These are phyloP conservation scores for Pluvianellus socialis DNA, from an alignment of 2,113 vertebrate genomes.

Conservation along the genomic window DNA sequence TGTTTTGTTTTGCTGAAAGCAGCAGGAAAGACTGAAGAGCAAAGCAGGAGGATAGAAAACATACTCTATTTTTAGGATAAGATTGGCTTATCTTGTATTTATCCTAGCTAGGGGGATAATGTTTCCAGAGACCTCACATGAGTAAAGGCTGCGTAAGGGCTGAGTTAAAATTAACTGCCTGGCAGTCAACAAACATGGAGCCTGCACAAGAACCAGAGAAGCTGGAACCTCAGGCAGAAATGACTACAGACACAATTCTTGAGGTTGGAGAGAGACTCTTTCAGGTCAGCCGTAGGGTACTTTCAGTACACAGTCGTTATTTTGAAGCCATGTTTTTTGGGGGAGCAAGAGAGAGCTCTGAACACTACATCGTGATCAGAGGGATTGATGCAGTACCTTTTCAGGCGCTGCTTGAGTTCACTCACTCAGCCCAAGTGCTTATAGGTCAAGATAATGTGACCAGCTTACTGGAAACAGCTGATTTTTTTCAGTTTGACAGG, in stretches of 20 bases:
- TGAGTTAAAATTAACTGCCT: conserved; percentile 18
- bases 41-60: background rate
- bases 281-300: conserved; percentile 75
- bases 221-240: background rate
- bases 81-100: background rate
- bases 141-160: background rate
- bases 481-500: conserved; percentile 82
- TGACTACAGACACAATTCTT: conserved; percentile 63
- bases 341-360: conserved; percentile 75
- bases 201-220: background rate
- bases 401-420: conserved; percentile 76
- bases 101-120: background rate
- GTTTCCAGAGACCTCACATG: background rate
- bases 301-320: conserved; percentile 81
- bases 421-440: conserved; percentile 62
- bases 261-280: conserved; percentile 78
- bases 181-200: conserved; percentile 5
- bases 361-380: conserved; percentile 75
- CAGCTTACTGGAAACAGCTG: conserved; percentile 82
- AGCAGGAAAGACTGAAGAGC: background rate
- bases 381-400: conserved; percentile 76
- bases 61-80: conserved; percentile 51
- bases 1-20: background rate
- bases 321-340: conserved; percentile 88
- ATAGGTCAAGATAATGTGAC: conserved; percentile 78